These are phyloP conservation scores for Haliclystus octoradiatus DNA, from an alignment of 30 jellyfish, hydroid and myxozoan species.

Conservation along the genomic window DNA sequence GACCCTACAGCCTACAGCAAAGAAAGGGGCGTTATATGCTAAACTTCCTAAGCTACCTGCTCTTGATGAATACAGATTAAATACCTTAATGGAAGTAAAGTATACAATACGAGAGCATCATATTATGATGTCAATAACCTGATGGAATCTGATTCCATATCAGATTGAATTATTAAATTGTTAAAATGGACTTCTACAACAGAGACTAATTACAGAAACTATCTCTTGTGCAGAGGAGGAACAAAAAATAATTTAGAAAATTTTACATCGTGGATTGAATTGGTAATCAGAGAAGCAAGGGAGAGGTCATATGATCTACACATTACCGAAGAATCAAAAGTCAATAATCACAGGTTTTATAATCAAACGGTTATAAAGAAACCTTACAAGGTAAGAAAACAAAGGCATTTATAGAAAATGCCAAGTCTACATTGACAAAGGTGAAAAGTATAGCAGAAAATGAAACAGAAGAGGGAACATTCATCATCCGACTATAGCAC, in stretches of 20 bases:
- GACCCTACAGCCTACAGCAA: not conserved
- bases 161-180: not conserved
- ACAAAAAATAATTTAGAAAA: not conserved
- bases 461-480: not conserved
- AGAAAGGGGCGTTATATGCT: not conserved
- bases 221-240: not conserved
- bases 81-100: not conserved
- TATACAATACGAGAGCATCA: not conserved
- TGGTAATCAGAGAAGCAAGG: not conserved
- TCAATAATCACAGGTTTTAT: too few relatives aligned
- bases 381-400: not conserved
- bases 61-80: not conserved
- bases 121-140: not conserved
- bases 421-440: not conserved
- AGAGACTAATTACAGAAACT: not conserved
- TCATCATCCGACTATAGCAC: not conserved
- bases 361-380: too few relatives aligned
- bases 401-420: not conserved
- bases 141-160: not conserved
- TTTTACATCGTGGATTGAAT: not conserved
- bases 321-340: not conserved
- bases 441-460: not conserved
- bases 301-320: not conserved
- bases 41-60: not conserved
- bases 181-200: not conserved